phyloP scores from a whole-genome alignment of 2,797 vertebrate species.

The Pangasius sanitwongsei region DNA sequence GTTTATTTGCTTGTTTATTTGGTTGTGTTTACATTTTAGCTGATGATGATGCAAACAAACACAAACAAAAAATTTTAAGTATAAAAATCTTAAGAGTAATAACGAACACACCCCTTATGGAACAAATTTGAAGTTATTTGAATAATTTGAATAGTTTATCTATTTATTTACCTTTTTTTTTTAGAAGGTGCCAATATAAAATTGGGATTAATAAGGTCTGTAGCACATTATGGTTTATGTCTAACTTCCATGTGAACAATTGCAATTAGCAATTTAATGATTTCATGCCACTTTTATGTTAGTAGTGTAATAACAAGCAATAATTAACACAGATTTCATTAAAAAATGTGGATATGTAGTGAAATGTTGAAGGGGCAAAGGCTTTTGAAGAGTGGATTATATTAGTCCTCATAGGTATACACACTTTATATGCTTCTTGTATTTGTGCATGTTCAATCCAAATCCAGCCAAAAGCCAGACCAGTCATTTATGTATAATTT shows the following conservation, averaged over 20 bases:
- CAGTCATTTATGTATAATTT: conserved; percentile 24
- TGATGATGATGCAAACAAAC: background rate
- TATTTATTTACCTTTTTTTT: background rate
- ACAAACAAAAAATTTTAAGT: no score
- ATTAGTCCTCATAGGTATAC: background rate
- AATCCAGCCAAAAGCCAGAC: background rate
- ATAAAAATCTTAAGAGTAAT: no score
- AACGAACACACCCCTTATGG: background rate
- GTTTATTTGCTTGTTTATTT: background rate
- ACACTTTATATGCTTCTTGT: background rate
- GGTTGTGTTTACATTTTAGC: background rate
- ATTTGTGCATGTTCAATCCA: background rate
- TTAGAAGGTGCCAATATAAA: background rate
- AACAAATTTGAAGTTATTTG: background rate
- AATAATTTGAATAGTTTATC: background rate
- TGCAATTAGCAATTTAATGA: background rate
- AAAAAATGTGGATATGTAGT: background rate
- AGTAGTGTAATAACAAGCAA: background rate
- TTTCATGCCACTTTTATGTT: background rate
- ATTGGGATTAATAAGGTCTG: background rate
- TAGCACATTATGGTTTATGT: background rate
- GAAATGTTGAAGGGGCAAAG: background rate
- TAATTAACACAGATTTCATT: background rate
- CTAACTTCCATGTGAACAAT: background rate
- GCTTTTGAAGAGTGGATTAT: background rate